Evolutionary conservation across 2,797 vertebrate genomes (phyloP).

Genomic region (Momotus momota): DNA sequence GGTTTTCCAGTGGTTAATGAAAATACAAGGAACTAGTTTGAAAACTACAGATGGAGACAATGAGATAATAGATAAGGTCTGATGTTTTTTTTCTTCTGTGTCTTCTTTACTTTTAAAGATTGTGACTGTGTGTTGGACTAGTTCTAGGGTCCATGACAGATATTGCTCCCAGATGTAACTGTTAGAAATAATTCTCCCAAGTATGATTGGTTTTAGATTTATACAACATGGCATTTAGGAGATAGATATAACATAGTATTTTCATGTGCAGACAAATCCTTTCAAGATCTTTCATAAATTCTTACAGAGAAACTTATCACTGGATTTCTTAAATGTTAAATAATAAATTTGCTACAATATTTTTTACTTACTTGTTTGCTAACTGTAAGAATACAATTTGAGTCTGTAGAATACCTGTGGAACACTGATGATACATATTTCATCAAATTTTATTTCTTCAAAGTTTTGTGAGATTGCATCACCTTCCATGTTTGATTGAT

Average conservation of each 20-base stretch:
- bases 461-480: not conserved
- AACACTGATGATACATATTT: not conserved
- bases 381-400: not conserved
- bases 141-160: not conserved
- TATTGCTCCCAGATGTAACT: not conserved
- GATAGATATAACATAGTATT: not conserved
- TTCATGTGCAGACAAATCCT: not conserved
- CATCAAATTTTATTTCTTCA: not conserved
- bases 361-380: not conserved
- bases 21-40: not conserved
- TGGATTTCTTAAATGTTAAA: not conserved
- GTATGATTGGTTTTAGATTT: not conserved
- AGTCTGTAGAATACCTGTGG: not conserved
- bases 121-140: not conserved
- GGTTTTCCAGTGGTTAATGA: not conserved
- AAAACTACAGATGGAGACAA: not conserved
- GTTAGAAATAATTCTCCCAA: not conserved
- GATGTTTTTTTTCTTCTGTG: not conserved
- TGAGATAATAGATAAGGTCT: not conserved
- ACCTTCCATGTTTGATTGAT: not conserved
- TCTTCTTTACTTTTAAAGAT: not conserved
- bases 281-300: not conserved
- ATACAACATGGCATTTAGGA: not conserved
- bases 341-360: not conserved
- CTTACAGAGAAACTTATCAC: not conserved